These are phyloP conservation scores for Clunio marinus DNA, from an alignment of 2,888 invertebrate species.

Conservation along the genomic window DNA sequence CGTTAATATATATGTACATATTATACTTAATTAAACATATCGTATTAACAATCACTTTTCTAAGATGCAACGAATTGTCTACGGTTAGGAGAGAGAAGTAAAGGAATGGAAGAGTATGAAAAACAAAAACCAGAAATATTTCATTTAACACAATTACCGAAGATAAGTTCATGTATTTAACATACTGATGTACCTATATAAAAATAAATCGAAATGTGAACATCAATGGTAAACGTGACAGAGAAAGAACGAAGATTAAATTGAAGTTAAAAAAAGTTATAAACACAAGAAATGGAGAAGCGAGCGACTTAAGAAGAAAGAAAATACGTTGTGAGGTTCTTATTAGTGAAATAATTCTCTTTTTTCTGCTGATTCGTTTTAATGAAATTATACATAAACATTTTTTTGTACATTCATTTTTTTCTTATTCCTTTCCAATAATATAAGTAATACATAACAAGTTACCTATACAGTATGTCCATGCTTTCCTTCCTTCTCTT, in stretches of 20 bases:
- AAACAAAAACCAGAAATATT: not conserved
- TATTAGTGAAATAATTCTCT: not conserved
- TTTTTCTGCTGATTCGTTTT: not conserved
- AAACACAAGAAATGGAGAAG: not conserved
- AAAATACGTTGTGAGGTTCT: not conserved
- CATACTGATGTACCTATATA: not conserved
- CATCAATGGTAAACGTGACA: not conserved
- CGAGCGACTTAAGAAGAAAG: not conserved
- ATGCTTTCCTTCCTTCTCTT: not conserved
- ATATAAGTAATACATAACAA: not conserved
- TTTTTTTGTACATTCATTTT: not conserved
- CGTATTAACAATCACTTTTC: not conserved
- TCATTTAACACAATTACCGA: not conserved
- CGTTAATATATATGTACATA: too few species aligned
- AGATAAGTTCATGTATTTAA: not conserved
- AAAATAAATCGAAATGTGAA: not conserved
- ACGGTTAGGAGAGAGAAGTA: too few species aligned
- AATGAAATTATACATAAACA: constrained; percentile 26
- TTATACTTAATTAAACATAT: not conserved
- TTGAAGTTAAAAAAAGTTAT: not conserved
- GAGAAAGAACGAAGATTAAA: not conserved
- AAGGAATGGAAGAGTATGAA: too few species aligned
- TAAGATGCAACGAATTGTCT: not conserved
- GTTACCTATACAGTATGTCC: not conserved
- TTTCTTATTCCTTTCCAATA: constrained; percentile 11